Percentiles rank a stretch among this genome's conserved stretches.
Conservation (phyloP, 2,888 invertebrate species). For the Dexiosoma caninum region DNA sequence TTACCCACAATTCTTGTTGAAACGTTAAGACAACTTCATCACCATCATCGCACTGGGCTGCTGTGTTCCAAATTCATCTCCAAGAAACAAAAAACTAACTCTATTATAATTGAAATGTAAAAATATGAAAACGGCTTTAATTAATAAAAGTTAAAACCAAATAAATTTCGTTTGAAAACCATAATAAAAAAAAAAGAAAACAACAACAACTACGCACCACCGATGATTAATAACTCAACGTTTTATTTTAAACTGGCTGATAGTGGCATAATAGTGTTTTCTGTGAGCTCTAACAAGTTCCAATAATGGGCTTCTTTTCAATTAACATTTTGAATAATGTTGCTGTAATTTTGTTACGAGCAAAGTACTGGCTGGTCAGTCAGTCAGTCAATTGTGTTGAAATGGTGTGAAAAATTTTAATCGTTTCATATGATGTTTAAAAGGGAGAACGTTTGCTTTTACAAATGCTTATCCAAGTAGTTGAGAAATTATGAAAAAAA, state of each 20-base stretch:
- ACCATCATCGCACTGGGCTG: conserved; percentile 3
- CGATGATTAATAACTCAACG: conserved; percentile 57
- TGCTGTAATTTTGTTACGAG: not conserved
- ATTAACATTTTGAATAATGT: conserved; percentile 17
- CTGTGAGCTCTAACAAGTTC: conserved; percentile 27
- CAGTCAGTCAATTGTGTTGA: conserved; percentile 50
- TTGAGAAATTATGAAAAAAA: not conserved
- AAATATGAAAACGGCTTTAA: conserved; percentile 39
- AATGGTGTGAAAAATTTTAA: conserved; percentile 48
- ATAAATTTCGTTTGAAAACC: conserved; percentile 32
- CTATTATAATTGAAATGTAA: conserved; percentile 44
- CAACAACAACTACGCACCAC: not conserved
- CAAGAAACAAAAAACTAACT: too few relatives aligned
- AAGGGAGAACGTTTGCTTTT: conserved; percentile 6
- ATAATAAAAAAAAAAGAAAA: not conserved
- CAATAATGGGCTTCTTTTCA: conserved; percentile 10
- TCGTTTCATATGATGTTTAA: conserved; percentile 35
- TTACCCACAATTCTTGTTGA: not conserved
- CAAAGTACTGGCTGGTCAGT: not conserved
- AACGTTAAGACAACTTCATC: conserved; percentile 15
- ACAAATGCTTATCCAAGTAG: not conserved
- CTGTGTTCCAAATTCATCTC: conserved; percentile 1
- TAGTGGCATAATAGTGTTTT: conserved; percentile 22
- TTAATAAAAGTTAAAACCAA: conserved; percentile 53
- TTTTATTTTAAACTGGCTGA: conserved; percentile 19